Conservation (phyloP, 2,888 invertebrate genomes). For the Saturnia japonica region DNA sequence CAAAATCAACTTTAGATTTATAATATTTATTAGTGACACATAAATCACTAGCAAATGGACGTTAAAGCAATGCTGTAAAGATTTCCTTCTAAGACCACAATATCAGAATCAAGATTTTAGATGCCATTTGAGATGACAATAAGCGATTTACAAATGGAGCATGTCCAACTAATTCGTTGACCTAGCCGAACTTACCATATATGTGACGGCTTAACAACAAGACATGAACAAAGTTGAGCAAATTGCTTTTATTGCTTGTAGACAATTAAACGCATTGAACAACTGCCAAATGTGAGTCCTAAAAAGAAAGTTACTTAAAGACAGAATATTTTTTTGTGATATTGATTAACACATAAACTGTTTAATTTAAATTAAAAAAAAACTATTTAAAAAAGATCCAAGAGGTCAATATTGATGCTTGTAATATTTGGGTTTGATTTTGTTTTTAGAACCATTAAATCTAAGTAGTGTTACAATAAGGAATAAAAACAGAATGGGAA, state of each 20-base stretch:
- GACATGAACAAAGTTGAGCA: constrained; percentile 49
- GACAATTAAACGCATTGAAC: constrained; percentile 57
- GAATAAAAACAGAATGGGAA: background rate
- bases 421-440: background rate
- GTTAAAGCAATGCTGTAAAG: background rate
- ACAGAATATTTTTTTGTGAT: background rate
- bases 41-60: background rate
- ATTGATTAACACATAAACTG: background rate
- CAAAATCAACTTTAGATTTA: background rate
- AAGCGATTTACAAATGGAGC: constrained; percentile 31
- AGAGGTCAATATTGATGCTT: too few species aligned
- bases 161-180: constrained; percentile 35
- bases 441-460: background rate
- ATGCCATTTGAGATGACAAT: constrained; percentile 31
- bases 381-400: too few species aligned
- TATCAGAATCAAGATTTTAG: background rate
- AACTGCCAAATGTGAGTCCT: constrained; percentile 37
- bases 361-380: background rate
- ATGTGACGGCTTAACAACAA: constrained; percentile 31
- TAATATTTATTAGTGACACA: background rate
- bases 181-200: constrained; percentile 52
- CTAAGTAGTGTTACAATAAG: background rate
- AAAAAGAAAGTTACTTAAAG: constrained; percentile 31
- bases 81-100: background rate
- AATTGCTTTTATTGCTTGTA: constrained; percentile 41